A percentile compares a stretch with the other conserved stretches of the same genome.
These are phyloP conservation scores for Mystacornis crossleyi DNA, from an alignment of 2,113 vertebrate genomes.

Conservation along the genomic window DNA sequence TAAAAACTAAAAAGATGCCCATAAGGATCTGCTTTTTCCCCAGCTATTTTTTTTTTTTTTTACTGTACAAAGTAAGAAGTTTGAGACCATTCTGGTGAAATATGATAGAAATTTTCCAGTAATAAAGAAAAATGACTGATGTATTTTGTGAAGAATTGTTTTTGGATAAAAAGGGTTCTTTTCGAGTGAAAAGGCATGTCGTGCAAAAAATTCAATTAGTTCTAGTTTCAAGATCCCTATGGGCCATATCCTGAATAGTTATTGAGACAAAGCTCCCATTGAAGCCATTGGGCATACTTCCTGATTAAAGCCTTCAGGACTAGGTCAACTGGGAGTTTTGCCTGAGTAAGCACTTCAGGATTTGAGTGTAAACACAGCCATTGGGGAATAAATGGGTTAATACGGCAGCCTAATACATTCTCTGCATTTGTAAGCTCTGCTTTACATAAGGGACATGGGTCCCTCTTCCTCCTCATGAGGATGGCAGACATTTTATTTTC, in stretches of 20 bases:
- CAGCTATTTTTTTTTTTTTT: background rate
- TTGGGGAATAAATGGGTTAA: slow-evolving; percentile 67
- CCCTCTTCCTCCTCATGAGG: background rate
- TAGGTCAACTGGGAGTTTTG: slow-evolving; percentile 67
- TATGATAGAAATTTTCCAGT: background rate
- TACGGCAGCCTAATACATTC: slow-evolving; percentile 14
- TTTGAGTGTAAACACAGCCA: slow-evolving; percentile 61
- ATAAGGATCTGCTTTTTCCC: background rate
- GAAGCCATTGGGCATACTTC: slow-evolving; percentile 66
- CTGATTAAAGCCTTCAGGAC: slow-evolving; percentile 69
- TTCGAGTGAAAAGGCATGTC: slow-evolving; percentile 55
- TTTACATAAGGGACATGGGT: background rate
- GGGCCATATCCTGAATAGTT: slow-evolving; percentile 65
- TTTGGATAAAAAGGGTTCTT: slow-evolving; percentile 47
- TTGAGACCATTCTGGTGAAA: background rate
- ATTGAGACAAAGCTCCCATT: slow-evolving; percentile 66
- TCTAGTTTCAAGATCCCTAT: slow-evolving; percentile 67
- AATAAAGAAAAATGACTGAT: background rate
- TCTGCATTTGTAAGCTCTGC: background rate
- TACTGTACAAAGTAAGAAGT: background rate
- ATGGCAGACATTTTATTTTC: slow-evolving; percentile 47
- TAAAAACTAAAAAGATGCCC: background rate
- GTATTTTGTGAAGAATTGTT: slow-evolving; percentile 5
- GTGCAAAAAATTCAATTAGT: slow-evolving; percentile 63
- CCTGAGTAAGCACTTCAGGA: slow-evolving; percentile 69